Evolutionary conservation across 2,113 vertebrate species (phyloP).

Genomic region (Machaerirhynchus nigripectus): DNA sequence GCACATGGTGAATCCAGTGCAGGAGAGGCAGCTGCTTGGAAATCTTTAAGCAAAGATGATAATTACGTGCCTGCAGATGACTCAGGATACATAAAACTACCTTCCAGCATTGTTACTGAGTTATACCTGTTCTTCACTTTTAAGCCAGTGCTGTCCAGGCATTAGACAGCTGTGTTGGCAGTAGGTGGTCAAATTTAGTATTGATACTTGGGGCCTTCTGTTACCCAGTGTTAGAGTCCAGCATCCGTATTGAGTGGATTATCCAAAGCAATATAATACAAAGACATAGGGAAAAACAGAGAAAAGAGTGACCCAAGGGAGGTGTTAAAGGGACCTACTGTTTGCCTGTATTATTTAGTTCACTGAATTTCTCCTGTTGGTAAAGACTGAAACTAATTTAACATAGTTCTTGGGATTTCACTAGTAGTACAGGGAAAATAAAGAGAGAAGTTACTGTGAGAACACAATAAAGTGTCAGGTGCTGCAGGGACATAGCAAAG

Average conservation of each 20-base stretch:
- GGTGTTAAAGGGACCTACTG: neutral
- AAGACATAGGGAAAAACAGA: fast-evolving
- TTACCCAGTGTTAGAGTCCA: neutral
- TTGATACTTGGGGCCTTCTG: neutral
- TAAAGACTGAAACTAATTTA: neutral
- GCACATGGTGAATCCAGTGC: neutral
- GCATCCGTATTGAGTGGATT: neutral
- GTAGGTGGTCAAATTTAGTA: neutral
- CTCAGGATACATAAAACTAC: neutral
- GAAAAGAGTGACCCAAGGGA: neutral
- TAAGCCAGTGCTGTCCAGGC: neutral
- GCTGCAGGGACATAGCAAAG: neutral
- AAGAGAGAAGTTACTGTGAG: fast-evolving
- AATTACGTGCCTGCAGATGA: neutral
- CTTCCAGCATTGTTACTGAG: neutral
- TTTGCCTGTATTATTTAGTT: neutral
- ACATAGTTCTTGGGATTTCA: neutral
- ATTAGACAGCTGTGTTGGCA: neutral
- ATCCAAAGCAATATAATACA: neutral
- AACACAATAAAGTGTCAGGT: neutral
- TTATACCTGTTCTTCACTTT: neutral
- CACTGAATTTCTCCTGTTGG: neutral
- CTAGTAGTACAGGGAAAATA: neutral
- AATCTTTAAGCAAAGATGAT: neutral
- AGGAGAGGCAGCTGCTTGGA: neutral